phyloP scores from a whole-genome alignment of 2,113 vertebrate species.

The Rafetus swinhoei region DNA sequence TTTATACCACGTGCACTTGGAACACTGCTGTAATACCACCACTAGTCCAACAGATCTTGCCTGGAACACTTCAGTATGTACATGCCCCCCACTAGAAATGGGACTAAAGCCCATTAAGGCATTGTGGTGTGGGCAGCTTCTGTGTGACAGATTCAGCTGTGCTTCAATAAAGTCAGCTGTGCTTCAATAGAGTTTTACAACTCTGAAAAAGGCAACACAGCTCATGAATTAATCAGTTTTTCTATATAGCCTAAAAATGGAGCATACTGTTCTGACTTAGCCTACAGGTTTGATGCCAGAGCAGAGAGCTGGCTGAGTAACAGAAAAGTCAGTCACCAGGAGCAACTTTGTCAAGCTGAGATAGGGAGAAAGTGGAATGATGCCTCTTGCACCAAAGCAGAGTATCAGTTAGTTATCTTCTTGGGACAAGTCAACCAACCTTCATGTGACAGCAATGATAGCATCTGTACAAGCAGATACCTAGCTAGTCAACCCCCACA shows the following conservation, averaged over 20 bases:
- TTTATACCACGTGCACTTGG: background rate
- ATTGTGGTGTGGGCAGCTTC: background rate
- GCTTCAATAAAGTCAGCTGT: rapidly evolving
- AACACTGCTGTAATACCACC: background rate
- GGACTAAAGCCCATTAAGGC: background rate
- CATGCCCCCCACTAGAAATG: background rate
- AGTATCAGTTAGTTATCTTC: background rate
- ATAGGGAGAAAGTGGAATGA: too few species aligned
- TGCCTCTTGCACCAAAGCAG: background rate
- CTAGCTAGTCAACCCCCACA: background rate
- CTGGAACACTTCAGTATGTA: background rate
- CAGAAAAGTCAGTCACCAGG: background rate
- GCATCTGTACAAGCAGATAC: background rate
- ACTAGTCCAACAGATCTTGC: background rate
- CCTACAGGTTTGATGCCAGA: background rate
- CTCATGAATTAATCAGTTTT: background rate
- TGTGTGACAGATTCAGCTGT: background rate
- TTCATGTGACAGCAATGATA: background rate
- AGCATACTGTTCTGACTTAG: slow-evolving; percentile 27
- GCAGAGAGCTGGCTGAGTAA: background rate
- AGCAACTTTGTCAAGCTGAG: background rate
- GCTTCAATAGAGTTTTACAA: background rate
- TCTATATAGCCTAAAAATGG: background rate
- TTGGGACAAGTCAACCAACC: background rate
- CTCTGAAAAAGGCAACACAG: background rate